Base-by-base conservation (phyloP, 2,797 vertebrate genomes). In the Carduelis carduelis region DNA sequence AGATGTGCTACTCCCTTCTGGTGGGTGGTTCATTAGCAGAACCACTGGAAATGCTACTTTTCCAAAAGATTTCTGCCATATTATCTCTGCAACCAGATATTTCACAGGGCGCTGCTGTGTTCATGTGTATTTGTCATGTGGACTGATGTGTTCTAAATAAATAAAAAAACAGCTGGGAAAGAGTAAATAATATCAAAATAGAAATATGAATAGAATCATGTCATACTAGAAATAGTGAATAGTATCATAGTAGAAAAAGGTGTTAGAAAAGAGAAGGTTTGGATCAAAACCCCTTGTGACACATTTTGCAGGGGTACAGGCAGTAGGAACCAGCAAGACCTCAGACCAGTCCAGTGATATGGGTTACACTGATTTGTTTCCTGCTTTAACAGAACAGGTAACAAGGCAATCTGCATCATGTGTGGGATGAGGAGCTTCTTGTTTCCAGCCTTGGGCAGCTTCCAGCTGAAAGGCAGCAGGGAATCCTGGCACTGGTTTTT, bases 1-100 rank as follows among this genome's bases (percentile, higher is more conserved):
- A 95, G 57, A 56, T 21, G 9, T 35, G 44, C 60, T 74, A 8
- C 52, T 96, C 69, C 56, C 77, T 92, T 94, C 81, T 64, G 55
- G 83, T 92, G 87, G 77, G 88, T 90, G 75, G 63, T 81, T 95
- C 79, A 83, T 94, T 34, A 70, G 13, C 79, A 78, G 77, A 94
- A 90, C 90, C 35, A 59, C 41, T 52, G 43, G n/a, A 88, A 83
- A 39, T 35, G 22, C n/a, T 82, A 6, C 30, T 21, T 84, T 94
- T 96, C 81, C 35, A 63, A 82, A 84, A 66, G 12, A 37, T 66
- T 92, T 84, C 57, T 49, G 3, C 34, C 27, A 20, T 46, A 14
- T 71, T 87, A 44, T 78, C 41, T 78, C 65, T 82, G 52, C 44
- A 84, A 22, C n/a, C 21, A 57, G 46, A 15, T 82, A 88, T 52